phyloP scores from a whole-genome alignment of 2,797 vertebrate species.

The Phalloptychus januarius region DNA sequence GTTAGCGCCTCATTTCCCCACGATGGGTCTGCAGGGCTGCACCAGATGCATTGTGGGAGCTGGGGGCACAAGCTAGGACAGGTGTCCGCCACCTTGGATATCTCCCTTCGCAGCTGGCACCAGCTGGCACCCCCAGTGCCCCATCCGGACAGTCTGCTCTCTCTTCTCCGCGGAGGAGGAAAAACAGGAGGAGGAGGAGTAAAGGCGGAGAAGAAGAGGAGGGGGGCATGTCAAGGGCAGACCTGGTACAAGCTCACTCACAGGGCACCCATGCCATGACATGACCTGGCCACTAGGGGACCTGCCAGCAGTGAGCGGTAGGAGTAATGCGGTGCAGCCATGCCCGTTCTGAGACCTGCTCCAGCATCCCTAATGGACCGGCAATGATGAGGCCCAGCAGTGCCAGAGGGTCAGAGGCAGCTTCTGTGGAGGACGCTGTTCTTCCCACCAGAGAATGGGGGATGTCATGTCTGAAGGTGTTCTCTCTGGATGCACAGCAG shows the following conservation, averaged over 20 bases:
- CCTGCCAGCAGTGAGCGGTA: slow-evolving; percentile 76
- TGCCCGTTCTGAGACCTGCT: slow-evolving; percentile 77
- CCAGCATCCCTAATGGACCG: slow-evolving; percentile 81
- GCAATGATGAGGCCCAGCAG: slow-evolving; percentile 82
- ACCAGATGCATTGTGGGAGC: slow-evolving; percentile 84
- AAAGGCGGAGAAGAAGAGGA: neutral
- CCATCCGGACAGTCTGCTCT: slow-evolving; percentile 80
- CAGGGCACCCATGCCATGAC: slow-evolving; percentile 84
- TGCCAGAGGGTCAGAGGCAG: slow-evolving; percentile 82
- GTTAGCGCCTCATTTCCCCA: slow-evolving; percentile 85
- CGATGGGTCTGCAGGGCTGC: slow-evolving; percentile 81
- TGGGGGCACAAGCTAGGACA: slow-evolving; percentile 81
- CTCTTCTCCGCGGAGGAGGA: slow-evolving; percentile 67
- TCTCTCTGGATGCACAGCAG: slow-evolving; percentile 70
- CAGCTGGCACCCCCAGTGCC: slow-evolving; percentile 84
- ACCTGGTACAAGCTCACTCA: slow-evolving; percentile 84
- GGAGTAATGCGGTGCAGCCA: slow-evolving; percentile 79
- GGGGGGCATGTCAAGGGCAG: slow-evolving; percentile 82
- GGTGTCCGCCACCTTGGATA: slow-evolving; percentile 85
- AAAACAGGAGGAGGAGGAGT: slow-evolving; percentile 48
- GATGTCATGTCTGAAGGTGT: slow-evolving; percentile 80
- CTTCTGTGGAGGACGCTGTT: slow-evolving; percentile 78
- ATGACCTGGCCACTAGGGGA: slow-evolving; percentile 83
- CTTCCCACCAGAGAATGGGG: slow-evolving; percentile 71
- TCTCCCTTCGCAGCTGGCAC: slow-evolving; percentile 82